A percentile compares a stretch with the other conserved stretches of the same genome.
phyloP scores from a whole-genome alignment of 2,797 vertebrate species.

The Crocidura indochinensis region DNA sequence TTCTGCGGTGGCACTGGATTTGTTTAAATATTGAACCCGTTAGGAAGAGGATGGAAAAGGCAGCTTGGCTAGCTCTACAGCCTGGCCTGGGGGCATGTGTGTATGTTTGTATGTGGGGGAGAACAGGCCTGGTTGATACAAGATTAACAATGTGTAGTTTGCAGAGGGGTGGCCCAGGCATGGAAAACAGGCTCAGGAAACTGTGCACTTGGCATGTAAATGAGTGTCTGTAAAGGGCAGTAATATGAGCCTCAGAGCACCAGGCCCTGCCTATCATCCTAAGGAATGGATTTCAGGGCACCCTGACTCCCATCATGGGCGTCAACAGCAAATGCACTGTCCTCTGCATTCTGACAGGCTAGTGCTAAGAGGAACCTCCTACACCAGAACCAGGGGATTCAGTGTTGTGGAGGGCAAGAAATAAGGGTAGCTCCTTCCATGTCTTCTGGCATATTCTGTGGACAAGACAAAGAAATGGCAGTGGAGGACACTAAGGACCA shows the following conservation, averaged over 20 bases:
- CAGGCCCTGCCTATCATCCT: slow-evolving; percentile 70
- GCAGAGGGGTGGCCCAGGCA: accelerated
- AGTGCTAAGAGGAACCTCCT: neutral
- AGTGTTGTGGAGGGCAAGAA: too few species aligned
- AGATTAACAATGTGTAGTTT: neutral
- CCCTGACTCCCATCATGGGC: too few species aligned
- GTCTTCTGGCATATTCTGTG: too few species aligned
- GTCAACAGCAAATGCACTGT: too few species aligned
- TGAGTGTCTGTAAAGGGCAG: slow-evolving; percentile 77
- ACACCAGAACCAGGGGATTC: neutral
- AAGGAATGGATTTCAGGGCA: slow-evolving; percentile 45
- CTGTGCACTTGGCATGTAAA: slow-evolving; percentile 79
- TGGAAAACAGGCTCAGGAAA: neutral
- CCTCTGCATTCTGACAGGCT: neutral
- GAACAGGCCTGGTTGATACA: neutral
- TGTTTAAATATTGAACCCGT: slow-evolving; percentile 43
- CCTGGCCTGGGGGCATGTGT: accelerated
- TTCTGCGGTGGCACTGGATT: neutral
- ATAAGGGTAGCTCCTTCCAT: too few species aligned
- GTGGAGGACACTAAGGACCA: too few species aligned
- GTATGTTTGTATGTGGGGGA: too few species aligned
- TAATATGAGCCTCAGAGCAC: slow-evolving; percentile 53
- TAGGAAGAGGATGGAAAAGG: slow-evolving; percentile 36
- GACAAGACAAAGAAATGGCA: too few species aligned
- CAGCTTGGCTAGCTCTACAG: neutral